Percentiles rank a stretch among this genome's conserved stretches.
Conservation (phyloP, 1,140 invertebrate genomes). For the Eciton burchellii region DNA sequence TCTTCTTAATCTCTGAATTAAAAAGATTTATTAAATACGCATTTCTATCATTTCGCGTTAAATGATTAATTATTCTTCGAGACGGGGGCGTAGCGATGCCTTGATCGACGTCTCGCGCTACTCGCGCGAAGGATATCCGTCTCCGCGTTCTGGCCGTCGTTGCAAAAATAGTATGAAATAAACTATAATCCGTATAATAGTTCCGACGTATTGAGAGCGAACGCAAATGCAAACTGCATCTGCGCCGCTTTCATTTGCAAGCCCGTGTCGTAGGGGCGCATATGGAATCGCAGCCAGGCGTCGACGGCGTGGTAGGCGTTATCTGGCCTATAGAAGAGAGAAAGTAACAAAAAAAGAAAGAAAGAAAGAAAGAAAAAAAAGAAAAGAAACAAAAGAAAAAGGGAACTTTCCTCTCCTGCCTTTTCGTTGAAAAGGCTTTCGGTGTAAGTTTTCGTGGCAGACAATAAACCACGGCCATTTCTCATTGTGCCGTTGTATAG, state of each 20-base stretch:
- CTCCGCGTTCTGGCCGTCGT: background rate
- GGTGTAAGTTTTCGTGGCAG: constrained; percentile 56
- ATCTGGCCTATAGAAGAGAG: constrained; percentile 30
- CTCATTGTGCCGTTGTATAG: constrained; percentile 49
- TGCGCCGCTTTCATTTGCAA: constrained; percentile 41
- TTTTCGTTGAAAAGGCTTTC: constrained; percentile 56
- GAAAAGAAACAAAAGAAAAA: background rate
- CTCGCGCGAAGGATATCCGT: background rate
- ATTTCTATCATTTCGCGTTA: background rate
- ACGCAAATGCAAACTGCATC: constrained; percentile 39
- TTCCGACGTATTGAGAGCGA: constrained; percentile 25
- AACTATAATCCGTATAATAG: constrained; percentile 40
- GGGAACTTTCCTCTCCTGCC: constrained; percentile 34
- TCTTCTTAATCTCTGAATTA: background rate
- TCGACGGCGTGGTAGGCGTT: constrained; percentile 34
- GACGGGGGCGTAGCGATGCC: background rate
- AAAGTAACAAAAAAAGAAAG: background rate
- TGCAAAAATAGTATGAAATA: constrained; percentile 32
- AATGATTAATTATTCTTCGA: background rate
- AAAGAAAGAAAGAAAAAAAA: background rate
- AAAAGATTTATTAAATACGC: background rate
- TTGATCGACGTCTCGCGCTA: background rate
- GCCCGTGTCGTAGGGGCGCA: constrained; percentile 28
- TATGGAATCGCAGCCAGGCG: constrained; percentile 42
- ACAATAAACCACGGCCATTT: constrained; percentile 59